Conservation (phyloP, 2,888 invertebrate species). For the Phrixothrix hirtus region DNA sequence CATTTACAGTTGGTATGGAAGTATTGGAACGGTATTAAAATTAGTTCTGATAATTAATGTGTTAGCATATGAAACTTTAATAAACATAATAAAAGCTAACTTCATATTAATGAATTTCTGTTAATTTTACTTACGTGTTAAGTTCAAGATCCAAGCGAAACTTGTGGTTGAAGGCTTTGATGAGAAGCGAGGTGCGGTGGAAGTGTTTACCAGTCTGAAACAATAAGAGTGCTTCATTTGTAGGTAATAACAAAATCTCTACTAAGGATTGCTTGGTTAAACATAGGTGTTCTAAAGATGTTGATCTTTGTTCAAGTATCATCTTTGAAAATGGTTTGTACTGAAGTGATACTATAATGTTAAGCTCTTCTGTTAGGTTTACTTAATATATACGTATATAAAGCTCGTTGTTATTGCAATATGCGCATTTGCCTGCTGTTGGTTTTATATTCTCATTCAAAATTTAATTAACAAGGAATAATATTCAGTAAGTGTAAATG, state of each 20-base stretch:
- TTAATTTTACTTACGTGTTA: conserved; percentile 80
- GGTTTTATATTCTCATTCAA: no score
- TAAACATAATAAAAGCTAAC: no score
- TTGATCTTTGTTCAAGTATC: conserved; percentile 5
- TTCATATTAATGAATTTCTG: conserved; percentile 22
- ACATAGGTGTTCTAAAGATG: conserved; percentile 6
- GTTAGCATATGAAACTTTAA: no score
- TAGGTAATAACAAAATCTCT: conserved; percentile 21
- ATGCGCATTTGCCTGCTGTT: no score
- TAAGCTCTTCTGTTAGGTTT: no score
- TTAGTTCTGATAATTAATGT: no score
- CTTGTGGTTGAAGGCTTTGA: conserved; percentile 96
- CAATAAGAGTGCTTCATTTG: conserved; percentile 38
- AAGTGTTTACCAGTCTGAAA: conserved; percentile 91
- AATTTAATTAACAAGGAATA: no score
- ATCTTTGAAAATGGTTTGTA: conserved; percentile 2
- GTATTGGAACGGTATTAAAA: no score
- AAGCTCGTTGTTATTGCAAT: conserved; percentile 1
- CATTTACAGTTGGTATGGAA: neutral
- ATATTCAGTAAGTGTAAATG: no score
- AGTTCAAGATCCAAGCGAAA: conserved; percentile 94
- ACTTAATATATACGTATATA: no score
- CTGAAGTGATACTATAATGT: neutral
- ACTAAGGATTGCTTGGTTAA: conserved; percentile 5
- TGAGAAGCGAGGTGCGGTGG: conserved; percentile 92